Conservation (phyloP, 1,140 invertebrate genomes). For the Drosophila nebulosa region DNA sequence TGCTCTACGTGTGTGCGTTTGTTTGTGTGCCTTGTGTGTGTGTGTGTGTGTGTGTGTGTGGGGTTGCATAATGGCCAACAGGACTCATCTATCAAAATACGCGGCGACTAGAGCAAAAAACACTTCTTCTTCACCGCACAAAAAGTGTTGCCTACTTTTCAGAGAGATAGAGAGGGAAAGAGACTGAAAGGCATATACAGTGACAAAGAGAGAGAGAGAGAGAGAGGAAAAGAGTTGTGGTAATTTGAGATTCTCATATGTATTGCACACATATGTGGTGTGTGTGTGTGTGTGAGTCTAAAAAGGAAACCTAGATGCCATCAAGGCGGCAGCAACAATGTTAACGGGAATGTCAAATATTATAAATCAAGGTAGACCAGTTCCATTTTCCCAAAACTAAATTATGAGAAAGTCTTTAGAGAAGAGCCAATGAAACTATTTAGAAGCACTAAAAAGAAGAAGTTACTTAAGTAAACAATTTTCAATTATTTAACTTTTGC, state of each 20-base stretch:
- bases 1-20: slow-evolving; percentile 5
- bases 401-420: too few relatives aligned
- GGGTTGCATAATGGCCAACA: slow-evolving; percentile 70
- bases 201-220: background rate
- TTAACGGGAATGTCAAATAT: too few relatives aligned
- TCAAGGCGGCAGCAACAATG: too few relatives aligned
- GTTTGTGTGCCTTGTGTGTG: slow-evolving; percentile 21
- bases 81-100: slow-evolving; percentile 75
- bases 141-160: slow-evolving; percentile 53
- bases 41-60: background rate
- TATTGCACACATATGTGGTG: background rate
- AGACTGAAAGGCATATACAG: too few relatives aligned
- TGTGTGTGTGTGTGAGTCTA: background rate
- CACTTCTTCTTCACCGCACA: slow-evolving; percentile 52
- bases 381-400: too few relatives aligned
- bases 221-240: background rate
- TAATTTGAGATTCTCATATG: background rate
- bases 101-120: slow-evolving; percentile 64
- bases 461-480: too few relatives aligned
- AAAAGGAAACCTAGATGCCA: background rate
- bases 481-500: too few relatives aligned
- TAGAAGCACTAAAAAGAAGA: too few relatives aligned
- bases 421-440: too few relatives aligned
- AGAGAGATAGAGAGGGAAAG: background rate
- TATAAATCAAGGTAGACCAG: too few relatives aligned